A percentile compares a stretch with the other conserved stretches of the same genome.
phyloP scores from a whole-genome alignment of 2,888 invertebrate genomes.

The Apamea epomidion region DNA sequence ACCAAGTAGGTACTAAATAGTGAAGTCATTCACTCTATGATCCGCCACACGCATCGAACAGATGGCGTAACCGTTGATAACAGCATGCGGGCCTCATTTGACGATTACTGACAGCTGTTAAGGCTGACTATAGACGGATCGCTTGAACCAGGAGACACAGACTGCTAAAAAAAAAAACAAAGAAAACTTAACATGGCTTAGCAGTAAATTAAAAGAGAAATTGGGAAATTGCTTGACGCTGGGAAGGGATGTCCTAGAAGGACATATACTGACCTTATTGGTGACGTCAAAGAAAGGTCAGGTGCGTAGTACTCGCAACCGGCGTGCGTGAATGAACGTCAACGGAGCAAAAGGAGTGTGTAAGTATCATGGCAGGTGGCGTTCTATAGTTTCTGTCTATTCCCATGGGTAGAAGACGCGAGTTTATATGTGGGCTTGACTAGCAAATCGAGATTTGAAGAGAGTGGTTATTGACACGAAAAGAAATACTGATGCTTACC shows the following conservation, averaged over 20 bases:
- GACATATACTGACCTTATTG: neutral
- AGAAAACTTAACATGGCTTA: neutral
- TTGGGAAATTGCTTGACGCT: neutral
- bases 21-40: constrained; percentile 50
- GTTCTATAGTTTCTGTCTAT: neutral
- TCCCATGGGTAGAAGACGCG: neutral
- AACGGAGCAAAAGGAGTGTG: neutral
- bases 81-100: constrained; percentile 63
- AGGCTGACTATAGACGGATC: constrained; percentile 26
- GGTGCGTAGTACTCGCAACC: neutral
- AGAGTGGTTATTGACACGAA: too few relatives aligned
- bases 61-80: constrained; percentile 66
- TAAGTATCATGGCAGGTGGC: neutral
- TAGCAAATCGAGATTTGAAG: too few relatives aligned
- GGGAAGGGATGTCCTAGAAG: neutral
- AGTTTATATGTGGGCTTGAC: neutral
- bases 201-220: neutral
- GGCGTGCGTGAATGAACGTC: neutral
- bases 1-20: constrained; percentile 51
- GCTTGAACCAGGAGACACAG: constrained; percentile 1
- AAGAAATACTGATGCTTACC: too few relatives aligned
- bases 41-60: constrained; percentile 65
- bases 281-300: neutral
- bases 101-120: constrained; percentile 57
- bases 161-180: constrained; percentile 1